Evolutionary conservation across 2,113 vertebrate species (phyloP), one percentile per base, ranked within the genome.

Genomic region (Corythaixoides concolor): DNA sequence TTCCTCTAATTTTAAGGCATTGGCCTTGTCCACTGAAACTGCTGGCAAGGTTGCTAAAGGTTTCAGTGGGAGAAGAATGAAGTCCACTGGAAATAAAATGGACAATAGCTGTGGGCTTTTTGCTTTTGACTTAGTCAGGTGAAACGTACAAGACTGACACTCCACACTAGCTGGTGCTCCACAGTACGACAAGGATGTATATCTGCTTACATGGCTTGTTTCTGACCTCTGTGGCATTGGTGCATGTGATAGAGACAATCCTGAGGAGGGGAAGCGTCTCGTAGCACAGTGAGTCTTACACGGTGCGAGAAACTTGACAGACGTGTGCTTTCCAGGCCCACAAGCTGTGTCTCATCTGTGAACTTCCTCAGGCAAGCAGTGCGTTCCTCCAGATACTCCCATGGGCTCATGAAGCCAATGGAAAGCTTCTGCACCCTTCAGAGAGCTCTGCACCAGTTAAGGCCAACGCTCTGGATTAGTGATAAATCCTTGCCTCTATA

Each of bases 121-220:
- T 27, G 45, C 33, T 73, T 75, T 69, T 32, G 32, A 19, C 9
- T n/a, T 37, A 2, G 3, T 4, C 72, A 49, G 45, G 17, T 52
- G 76, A 12, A 45, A 23, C 0, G 0, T 37, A 72, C 47, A 70
- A 58, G 52, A 14, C 5, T 20, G 74, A 35, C 13, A 5, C 23
- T 41, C 23, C 12, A 3, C 26, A 39, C 52, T 59, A 49, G 22
- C 22, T 37, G 52, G 26, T 2, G 1, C 30, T 15, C 45, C 60
- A 22, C 3, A 5, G 35, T 22, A 62, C 28, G 49, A 7, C 14
- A 24, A 28, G 68, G 85, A 30, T 20, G 37, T 3, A 28, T 66
- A 37, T 8, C 60, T n/a, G 41, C 74, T 59, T 75, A 55, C 47
- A 20, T 5, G 41, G 69, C 66, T 79, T n/a, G 56, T 24, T 50